phyloP scores from a whole-genome alignment of 2,113 vertebrate genomes.

The Erythrocercus mccallii region DNA sequence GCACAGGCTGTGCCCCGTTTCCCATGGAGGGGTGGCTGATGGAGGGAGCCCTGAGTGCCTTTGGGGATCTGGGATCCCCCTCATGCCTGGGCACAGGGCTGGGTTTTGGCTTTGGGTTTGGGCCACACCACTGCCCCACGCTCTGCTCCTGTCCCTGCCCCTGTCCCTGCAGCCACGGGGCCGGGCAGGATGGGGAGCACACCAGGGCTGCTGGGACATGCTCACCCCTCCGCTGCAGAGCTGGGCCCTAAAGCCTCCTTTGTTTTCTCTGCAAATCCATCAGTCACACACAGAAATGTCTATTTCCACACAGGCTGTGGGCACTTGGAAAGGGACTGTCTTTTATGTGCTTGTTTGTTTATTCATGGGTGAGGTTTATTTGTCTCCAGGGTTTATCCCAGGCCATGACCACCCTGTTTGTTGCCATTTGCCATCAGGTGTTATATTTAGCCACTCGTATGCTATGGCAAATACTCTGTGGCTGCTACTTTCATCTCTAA shows the following conservation, averaged over 20 bases:
- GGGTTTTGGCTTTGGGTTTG: rapidly evolving
- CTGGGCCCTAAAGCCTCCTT: rapidly evolving
- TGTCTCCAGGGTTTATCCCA: not conserved
- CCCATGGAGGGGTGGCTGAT: rapidly evolving
- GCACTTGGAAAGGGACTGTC: not conserved
- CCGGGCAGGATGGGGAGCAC: rapidly evolving
- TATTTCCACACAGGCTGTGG: not conserved
- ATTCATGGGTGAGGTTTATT: not conserved
- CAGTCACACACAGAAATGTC: not conserved
- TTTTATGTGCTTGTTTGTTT: not conserved
- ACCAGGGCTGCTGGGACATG: rapidly evolving
- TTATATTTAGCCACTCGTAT: not conserved
- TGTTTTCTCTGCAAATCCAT: not conserved
- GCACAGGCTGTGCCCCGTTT: not conserved
- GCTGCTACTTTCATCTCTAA: not conserved
- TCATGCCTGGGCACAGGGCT: rapidly evolving
- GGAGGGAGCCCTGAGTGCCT: not conserved
- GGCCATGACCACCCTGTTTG: not conserved
- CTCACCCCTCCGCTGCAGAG: not conserved
- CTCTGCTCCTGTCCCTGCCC: not conserved
- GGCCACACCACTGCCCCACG: rapidly evolving
- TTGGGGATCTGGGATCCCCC: rapidly evolving
- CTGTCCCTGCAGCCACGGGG: not conserved
- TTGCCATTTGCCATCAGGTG: not conserved
- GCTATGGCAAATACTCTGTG: not conserved